Conservation (phyloP, 2,797 vertebrate genomes). For the Anguilla obscura region DNA sequence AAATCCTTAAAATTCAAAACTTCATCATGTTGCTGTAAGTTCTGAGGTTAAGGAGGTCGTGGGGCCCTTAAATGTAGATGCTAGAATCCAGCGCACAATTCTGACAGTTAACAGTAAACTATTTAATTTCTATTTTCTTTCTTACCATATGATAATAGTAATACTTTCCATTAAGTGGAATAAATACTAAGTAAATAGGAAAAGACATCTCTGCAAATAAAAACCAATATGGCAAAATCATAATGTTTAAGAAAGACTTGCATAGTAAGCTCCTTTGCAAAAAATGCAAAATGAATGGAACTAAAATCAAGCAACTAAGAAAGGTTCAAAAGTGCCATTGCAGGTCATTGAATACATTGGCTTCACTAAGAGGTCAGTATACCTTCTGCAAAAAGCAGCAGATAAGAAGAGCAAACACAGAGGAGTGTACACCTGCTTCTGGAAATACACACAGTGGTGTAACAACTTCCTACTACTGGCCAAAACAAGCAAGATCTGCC, state of each 20-base stretch:
- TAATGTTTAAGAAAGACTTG: not conserved
- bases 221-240: not conserved
- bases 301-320: not conserved
- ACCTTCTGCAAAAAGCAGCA: not conserved
- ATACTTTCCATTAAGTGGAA: not conserved
- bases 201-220: not conserved
- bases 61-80: not conserved
- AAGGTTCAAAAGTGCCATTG: not conserved
- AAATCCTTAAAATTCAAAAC: not conserved
- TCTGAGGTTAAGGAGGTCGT: not conserved
- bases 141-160: not conserved
- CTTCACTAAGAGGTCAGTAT: not conserved
- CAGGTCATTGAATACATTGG: not conserved
- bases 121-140: not conserved
- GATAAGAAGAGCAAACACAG: conserved; percentile 8
- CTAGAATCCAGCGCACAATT: not conserved
- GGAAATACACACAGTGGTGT: not conserved
- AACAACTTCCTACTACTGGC: not conserved
- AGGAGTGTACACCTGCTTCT: not conserved
- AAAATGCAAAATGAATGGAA: not conserved
- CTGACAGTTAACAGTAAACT: not conserved
- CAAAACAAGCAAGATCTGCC: not conserved
- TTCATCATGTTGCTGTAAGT: not conserved
- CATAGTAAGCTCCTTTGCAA: not conserved
- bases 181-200: not conserved